Conservation (phyloP, 2,113 vertebrate genomes). For the Spilogale gracilis region DNA sequence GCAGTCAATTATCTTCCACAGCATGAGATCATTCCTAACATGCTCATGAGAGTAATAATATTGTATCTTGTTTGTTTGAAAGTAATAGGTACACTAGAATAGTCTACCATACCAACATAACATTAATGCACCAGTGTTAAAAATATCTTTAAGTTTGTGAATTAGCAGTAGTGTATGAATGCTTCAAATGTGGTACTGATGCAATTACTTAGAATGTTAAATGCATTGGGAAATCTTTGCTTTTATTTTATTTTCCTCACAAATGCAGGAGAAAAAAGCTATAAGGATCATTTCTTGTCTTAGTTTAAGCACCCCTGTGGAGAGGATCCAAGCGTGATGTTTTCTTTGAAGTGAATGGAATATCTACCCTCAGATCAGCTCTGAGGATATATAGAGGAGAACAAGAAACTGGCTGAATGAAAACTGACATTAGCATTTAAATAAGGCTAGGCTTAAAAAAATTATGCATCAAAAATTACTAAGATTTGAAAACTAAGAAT, state of each 20-base stretch:
- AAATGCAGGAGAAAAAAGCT: slow-evolving; percentile 29
- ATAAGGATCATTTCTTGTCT: slow-evolving; percentile 69
- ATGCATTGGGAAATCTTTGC: slow-evolving; percentile 53
- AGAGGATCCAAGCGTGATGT: slow-evolving; percentile 73
- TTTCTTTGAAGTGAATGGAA: slow-evolving; percentile 81
- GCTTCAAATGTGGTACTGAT: not conserved
- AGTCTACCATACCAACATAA: not conserved
- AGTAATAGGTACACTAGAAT: slow-evolving; percentile 39
- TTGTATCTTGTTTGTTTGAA: slow-evolving; percentile 17
- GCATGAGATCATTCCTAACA: slow-evolving; percentile 44
- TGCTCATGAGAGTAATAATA: slow-evolving; percentile 33
- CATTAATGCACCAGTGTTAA: slow-evolving; percentile 56
- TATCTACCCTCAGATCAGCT: slow-evolving; percentile 75
- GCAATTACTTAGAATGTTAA: slow-evolving; percentile 62
- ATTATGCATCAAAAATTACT: slow-evolving; percentile 67
- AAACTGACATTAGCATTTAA: slow-evolving; percentile 82
- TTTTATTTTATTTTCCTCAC: slow-evolving; percentile 70
- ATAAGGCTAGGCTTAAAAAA: slow-evolving; percentile 73
- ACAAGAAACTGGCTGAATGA: slow-evolving; percentile 47
- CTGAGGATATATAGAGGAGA: slow-evolving; percentile 69
- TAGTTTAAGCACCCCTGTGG: slow-evolving; percentile 70
- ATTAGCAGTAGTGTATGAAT: slow-evolving; percentile 24
- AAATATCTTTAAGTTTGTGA: slow-evolving; percentile 29
- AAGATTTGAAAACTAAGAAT: slow-evolving; percentile 67
- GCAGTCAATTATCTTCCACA: slow-evolving; percentile 66